Evolutionary conservation across 1,140 invertebrate genomes (phyloP).

Genomic region (Bombus difficillimus): DNA sequence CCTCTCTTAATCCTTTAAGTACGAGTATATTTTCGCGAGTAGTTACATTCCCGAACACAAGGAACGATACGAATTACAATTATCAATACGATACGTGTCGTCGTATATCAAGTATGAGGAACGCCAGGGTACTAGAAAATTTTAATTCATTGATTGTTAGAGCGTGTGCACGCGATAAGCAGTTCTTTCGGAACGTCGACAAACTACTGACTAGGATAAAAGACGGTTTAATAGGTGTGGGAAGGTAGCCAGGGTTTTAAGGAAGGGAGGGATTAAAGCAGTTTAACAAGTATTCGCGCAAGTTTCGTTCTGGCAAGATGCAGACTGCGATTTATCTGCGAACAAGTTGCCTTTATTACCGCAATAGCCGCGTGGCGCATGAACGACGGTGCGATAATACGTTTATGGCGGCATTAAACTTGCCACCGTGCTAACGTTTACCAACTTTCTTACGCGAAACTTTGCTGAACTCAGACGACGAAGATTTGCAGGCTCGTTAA

Average conservation of each 20-base stretch:
- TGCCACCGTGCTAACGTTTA: slow-evolving; percentile 55
- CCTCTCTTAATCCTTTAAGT: neutral
- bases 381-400: slow-evolving; percentile 67
- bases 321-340: slow-evolving; percentile 38
- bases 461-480: neutral
- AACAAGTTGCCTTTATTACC: slow-evolving; percentile 62
- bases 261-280: neutral
- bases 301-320: slow-evolving; percentile 38
- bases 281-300: slow-evolving; percentile 33
- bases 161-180: neutral
- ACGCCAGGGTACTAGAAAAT: neutral
- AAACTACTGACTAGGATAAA: neutral
- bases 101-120: neutral
- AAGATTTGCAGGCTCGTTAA: slow-evolving; percentile 16
- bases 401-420: slow-evolving; percentile 71
- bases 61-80: too few species aligned
- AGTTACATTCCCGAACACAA: too few species aligned
- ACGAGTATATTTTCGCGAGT: neutral
- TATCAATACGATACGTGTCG: neutral
- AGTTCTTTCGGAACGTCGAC: neutral
- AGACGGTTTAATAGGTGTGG: neutral
- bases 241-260: neutral
- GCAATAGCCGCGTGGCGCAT: slow-evolving; percentile 32
- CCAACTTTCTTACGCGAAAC: slow-evolving; percentile 60
- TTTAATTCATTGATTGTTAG: neutral